phyloP scores from a whole-genome alignment of 2,797 vertebrate genomes.

The Tarsius wallacei region DNA sequence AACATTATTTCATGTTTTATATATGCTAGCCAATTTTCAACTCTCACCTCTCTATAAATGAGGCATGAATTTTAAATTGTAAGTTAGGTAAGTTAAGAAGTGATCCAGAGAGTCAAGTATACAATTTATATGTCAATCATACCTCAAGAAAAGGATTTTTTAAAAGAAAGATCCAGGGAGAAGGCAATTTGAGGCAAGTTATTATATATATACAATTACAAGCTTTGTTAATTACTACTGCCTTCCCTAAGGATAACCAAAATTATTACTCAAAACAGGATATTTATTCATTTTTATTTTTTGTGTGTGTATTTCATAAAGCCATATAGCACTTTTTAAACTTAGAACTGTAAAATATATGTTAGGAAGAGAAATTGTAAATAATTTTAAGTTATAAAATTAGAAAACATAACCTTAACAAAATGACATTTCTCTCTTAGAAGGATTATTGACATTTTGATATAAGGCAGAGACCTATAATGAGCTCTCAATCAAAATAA shows the following conservation, averaged over 20 bases:
- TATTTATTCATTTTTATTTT: slow-evolving; percentile 60
- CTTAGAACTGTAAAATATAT: not conserved
- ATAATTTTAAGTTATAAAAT: slow-evolving; percentile 83
- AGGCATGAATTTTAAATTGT: not conserved
- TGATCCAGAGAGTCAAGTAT: not conserved
- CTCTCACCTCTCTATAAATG: not conserved
- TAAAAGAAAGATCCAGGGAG: not conserved
- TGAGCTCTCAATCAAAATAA: slow-evolving; percentile 91
- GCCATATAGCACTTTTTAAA: slow-evolving; percentile 31
- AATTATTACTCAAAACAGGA: slow-evolving; percentile 42
- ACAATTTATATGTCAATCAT: not conserved
- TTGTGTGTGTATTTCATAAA: slow-evolving; percentile 57
- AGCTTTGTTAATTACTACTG: not conserved
- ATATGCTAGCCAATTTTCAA: not conserved
- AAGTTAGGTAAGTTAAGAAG: not conserved
- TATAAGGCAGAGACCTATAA: slow-evolving; percentile 90
- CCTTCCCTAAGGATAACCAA: slow-evolving; percentile 26
- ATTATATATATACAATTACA: slow-evolving; percentile 5
- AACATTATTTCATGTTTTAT: slow-evolving; percentile 1
- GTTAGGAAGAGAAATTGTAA: slow-evolving; percentile 77
- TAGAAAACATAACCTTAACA: slow-evolving; percentile 91
- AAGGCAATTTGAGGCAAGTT: not conserved
- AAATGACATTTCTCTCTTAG: slow-evolving; percentile 94
- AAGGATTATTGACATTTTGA: slow-evolving; percentile 96
- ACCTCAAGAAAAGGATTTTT: not conserved